Conservation (phyloP, 30 jellyfish, hydroid and myxozoan genomes). For the Mastigias papua region DNA sequence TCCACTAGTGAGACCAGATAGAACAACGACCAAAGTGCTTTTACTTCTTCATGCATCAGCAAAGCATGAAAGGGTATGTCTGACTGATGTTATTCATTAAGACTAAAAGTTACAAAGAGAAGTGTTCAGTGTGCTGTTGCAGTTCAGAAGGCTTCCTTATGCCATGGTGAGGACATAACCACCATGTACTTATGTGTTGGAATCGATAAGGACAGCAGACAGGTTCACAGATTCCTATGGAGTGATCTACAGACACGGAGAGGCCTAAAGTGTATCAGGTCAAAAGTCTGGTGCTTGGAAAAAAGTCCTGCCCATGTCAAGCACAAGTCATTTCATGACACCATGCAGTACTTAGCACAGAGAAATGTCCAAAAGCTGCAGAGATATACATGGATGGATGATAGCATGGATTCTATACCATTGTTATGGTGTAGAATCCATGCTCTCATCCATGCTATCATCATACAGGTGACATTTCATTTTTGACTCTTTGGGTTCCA, state of each 20-base stretch:
- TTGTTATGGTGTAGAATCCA: too few relatives aligned
- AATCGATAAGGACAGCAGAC: constrained; percentile 37
- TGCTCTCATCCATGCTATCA: too few relatives aligned
- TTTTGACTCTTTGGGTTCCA: too few relatives aligned
- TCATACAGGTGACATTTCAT: too few relatives aligned
- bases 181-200: constrained; percentile 65
- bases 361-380: constrained; percentile 69
- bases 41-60: constrained; percentile 21
- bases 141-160: constrained; percentile 72
- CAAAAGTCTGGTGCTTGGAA: constrained; percentile 70
- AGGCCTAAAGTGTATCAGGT: constrained; percentile 69
- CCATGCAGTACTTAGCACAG: constrained; percentile 34
- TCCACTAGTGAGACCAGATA: background rate
- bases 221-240: constrained; percentile 65
- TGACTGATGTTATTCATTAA: constrained; percentile 38
- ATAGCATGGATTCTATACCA: too few relatives aligned
- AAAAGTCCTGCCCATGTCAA: constrained; percentile 37
- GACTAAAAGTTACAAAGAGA: constrained; percentile 54
- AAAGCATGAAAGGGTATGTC: constrained; percentile 19
- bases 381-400: too few relatives aligned
- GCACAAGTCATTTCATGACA: constrained; percentile 35
- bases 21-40: constrained; percentile 27
- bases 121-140: constrained; percentile 16
- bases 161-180: constrained; percentile 73
- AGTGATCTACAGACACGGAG: constrained; percentile 29